Base-by-base conservation (phyloP, 1,140 invertebrate species). In the Dinothrombium tinctorium region DNA sequence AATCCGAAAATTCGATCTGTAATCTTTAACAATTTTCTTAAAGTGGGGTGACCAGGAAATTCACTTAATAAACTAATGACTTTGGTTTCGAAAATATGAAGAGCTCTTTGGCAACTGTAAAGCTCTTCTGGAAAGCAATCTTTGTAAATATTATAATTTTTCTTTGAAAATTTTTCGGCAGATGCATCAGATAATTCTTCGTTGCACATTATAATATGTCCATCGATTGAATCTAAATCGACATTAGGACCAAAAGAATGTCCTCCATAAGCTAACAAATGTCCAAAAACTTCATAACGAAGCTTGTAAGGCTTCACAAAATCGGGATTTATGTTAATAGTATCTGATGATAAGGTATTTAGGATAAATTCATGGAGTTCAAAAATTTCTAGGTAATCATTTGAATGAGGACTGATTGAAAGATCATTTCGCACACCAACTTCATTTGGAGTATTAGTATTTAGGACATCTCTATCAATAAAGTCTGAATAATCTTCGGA, bases 91-190 rank as follows among this genome's bases (percentile, higher is more conserved):
- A 89, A 64, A 33, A 55, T 57, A 11, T 69, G 57, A 25, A 92
- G 54, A 2, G 84, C 56, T 4, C 69, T 65, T 5, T 69, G 55
- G 52, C 80, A 80, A 25, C 70, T 62, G 29, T 72, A 64, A 0
- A 76, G 71, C 60, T 90, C 76, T 0, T 67, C 56, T 0, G 84
- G 64, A 58, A 87, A 79, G 1, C 75, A 56, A 48, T 87, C 79
- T 47, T 69, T 70, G 55, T 98, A 96, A 52, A 92, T 82, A 58
- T 95, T 74, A 46, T n/a, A n/a, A n/a, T n/a, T n/a, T n/a, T n/a
- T n/a, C n/a, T n/a, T n/a, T n/a, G n/a, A n/a, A n/a, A 53, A 38
- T 14, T 9, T 12, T n/a, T 21, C 17, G 14, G 24, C 8, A 14
- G 3, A 15, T 25, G 7, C 7, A 2, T 21, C 9, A 4, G 26